Percentiles rank a stretch among this genome's conserved stretches.
phyloP scores from a whole-genome alignment of 2,797 vertebrate species.

The Rhinichthys osculus region DNA sequence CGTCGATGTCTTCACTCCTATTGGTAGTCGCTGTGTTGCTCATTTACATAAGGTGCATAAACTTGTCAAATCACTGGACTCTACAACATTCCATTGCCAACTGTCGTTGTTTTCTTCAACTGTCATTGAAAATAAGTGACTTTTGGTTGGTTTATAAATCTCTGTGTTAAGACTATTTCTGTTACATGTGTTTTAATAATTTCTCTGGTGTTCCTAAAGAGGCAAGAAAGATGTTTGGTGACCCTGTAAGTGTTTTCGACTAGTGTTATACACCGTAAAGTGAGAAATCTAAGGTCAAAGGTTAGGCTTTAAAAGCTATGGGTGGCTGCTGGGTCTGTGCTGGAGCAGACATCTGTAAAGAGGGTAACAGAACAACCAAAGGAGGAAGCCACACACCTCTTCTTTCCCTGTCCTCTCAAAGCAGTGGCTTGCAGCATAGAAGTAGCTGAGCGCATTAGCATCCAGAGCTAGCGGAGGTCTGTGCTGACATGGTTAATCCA shows the following conservation, averaged over 20 bases:
- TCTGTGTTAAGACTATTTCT: conserved; percentile 4
- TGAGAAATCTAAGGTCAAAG: conserved; percentile 41
- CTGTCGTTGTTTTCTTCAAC: background rate
- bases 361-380: conserved; percentile 43
- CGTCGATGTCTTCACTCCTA: background rate
- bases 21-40: background rate
- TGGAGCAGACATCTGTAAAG: conserved; percentile 59
- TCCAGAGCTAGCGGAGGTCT: conserved; percentile 56
- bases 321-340: conserved; percentile 58
- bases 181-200: conserved; percentile 44
- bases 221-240: conserved; percentile 35
- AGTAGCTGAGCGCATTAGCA: conserved; percentile 54
- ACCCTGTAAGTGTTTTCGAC: conserved; percentile 45
- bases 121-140: background rate
- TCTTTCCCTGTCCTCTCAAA: conserved; percentile 40
- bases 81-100: background rate
- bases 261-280: conserved; percentile 43
- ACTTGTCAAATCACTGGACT: background rate
- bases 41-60: background rate
- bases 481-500: conserved; percentile 64
- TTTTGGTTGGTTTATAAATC: background rate
- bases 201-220: conserved; percentile 41
- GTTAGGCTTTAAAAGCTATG: conserved; percentile 57
- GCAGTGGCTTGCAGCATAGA: conserved; percentile 45
- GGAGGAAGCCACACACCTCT: conserved; percentile 4